Conservation (phyloP, 2,888 invertebrate species). For the Coelopa pilipes region DNA sequence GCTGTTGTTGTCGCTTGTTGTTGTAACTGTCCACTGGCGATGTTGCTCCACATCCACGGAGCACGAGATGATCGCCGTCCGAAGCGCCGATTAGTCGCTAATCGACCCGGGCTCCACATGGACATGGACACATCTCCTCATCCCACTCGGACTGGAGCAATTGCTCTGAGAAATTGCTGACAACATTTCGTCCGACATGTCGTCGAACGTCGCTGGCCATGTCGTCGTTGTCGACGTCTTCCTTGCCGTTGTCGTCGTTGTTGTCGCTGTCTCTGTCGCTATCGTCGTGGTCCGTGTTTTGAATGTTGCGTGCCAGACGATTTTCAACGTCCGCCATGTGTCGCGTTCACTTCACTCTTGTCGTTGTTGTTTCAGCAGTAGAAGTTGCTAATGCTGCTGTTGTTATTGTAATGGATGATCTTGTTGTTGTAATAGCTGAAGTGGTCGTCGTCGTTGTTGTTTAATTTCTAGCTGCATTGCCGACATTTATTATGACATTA, state of each 20-base stretch:
- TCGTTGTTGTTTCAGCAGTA: neutral
- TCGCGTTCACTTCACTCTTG: neutral
- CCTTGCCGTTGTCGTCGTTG: neutral
- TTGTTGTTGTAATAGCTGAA: neutral
- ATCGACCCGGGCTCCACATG: too few relatives aligned
- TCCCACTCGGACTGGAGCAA: neutral
- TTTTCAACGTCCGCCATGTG: neutral
- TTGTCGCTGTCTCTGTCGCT: neutral
- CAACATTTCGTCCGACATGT: neutral
- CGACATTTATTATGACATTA: slow-evolving; percentile 31
- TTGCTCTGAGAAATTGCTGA: slow-evolving; percentile 12
- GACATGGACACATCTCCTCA: too few relatives aligned
- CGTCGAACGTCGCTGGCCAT: neutral
- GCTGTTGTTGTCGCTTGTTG: too few relatives aligned
- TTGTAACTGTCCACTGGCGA: too few relatives aligned
- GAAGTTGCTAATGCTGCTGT: neutral
- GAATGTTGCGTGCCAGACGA: slow-evolving; percentile 14
- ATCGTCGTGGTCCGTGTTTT: slow-evolving; percentile 1
- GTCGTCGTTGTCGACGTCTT: neutral
- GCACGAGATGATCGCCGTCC: neutral
- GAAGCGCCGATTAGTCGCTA: too few relatives aligned
- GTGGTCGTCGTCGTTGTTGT: neutral
- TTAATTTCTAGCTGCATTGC: slow-evolving; percentile 7
- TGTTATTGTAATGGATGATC: neutral
- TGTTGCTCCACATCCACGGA: neutral